A percentile compares a stretch with the other conserved stretches of the same genome.
These are phyloP conservation scores for Rhinoraja longicauda DNA, from an alignment of 2,797 vertebrate genomes.

Conservation along the genomic window DNA sequence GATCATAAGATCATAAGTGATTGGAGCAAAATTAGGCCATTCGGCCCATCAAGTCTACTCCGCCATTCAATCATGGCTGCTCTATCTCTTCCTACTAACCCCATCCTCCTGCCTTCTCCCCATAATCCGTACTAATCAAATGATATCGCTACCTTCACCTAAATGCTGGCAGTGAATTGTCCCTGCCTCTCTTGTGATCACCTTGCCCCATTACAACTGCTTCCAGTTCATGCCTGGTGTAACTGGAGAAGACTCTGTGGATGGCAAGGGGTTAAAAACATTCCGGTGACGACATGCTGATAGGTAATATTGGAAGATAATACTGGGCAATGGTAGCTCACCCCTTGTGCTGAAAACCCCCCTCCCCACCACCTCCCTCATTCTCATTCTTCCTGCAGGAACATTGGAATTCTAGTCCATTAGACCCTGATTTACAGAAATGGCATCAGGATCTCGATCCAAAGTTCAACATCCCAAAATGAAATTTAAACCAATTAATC, in stretches of 20 bases:
- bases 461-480: slow-evolving; percentile 77
- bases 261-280: slow-evolving; percentile 14
- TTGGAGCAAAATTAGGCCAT: no score
- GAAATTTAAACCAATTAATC: slow-evolving; percentile 86
- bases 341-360: slow-evolving; percentile 38
- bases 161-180: background rate
- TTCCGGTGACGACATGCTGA: background rate
- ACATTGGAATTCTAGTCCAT: slow-evolving; percentile 68
- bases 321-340: background rate
- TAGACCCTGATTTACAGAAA: slow-evolving; percentile 61
- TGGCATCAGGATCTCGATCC: slow-evolving; percentile 64
- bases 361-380: slow-evolving; percentile 42
- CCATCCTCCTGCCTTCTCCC: no score
- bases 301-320: background rate
- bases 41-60: no score
- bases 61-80: no score
- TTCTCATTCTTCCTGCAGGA: slow-evolving; percentile 53
- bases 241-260: background rate
- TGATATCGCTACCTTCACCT: background rate
- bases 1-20: no score
- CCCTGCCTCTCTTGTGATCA: background rate
- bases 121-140: background rate
- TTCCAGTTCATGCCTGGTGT: background rate
- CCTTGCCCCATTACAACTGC: background rate
- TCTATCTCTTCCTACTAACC: no score